Evolutionary conservation across 2,797 vertebrate species (phyloP).

Genomic region (Carcharodon carcharias): DNA sequence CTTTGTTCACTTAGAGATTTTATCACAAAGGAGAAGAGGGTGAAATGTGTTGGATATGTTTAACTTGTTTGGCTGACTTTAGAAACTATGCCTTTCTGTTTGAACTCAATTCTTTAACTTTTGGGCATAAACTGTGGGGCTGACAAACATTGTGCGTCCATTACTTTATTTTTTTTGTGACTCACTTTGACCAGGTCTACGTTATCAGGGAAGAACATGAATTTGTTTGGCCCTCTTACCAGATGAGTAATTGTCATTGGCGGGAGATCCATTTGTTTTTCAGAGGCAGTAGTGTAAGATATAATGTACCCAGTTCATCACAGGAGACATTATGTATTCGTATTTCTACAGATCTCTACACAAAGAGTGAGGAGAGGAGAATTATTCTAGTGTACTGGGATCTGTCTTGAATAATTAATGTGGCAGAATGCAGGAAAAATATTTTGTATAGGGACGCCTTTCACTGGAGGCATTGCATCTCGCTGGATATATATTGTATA

Average conservation of each 20-base stretch:
- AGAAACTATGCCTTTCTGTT: not conserved
- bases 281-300: conserved; percentile 32
- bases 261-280: conserved; percentile 42
- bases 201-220: conserved; percentile 36
- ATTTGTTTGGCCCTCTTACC: conserved; percentile 39
- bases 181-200: not conserved
- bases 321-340: conserved; percentile 44
- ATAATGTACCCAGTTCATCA: conserved; percentile 43
- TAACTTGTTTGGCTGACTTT: not conserved
- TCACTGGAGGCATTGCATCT: not conserved
- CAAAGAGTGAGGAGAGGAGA: not conserved
- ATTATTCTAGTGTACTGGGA: conserved; percentile 41
- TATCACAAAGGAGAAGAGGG: no score
- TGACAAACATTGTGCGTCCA: not conserved
- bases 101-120: not conserved
- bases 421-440: conserved; percentile 9
- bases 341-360: conserved; percentile 28
- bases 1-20: not conserved
- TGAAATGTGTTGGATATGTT: not conserved
- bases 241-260: conserved; percentile 35
- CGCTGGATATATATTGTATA: not conserved
- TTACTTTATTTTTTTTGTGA: not conserved
- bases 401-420: conserved; percentile 47
- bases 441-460: not conserved
- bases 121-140: not conserved